phyloP scores from a whole-genome alignment of 64 coral and sea anemone genomes.

The Acropora yongei region DNA sequence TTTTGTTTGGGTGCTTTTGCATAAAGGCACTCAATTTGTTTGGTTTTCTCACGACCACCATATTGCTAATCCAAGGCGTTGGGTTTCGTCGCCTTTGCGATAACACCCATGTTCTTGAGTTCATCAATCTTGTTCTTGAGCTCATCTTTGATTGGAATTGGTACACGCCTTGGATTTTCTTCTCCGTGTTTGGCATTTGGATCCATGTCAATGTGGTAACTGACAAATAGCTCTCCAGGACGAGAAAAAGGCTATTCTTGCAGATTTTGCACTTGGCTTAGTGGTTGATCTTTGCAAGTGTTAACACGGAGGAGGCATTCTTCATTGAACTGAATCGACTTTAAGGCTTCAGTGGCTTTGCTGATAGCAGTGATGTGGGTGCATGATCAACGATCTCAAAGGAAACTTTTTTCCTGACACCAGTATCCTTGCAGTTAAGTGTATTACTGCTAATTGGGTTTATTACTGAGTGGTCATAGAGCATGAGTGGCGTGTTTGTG shows the following conservation, averaged over 20 bases:
- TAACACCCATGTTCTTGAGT: conserved; percentile 40
- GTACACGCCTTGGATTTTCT: conserved; percentile 55
- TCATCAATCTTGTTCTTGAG: conserved; percentile 51
- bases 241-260: conserved; percentile 48
- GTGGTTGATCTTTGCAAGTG: not conserved
- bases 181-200: conserved; percentile 39
- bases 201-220: conserved; percentile 59
- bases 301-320: conserved; percentile 52
- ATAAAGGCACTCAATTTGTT: conserved; percentile 70
- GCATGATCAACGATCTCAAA: too few relatives aligned
- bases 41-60: conserved; percentile 52
- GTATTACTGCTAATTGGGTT: too few relatives aligned
- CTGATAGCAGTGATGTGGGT: too few relatives aligned
- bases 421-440: too few relatives aligned
- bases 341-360: too few relatives aligned
- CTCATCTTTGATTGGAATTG: conserved; percentile 56
- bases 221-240: conserved; percentile 48
- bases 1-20: conserved; percentile 52
- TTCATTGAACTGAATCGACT: conserved; percentile 17
- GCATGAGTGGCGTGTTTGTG: too few relatives aligned
- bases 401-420: too few relatives aligned
- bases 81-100: conserved; percentile 40
- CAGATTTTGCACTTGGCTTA: conserved; percentile 31
- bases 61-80: conserved; percentile 71
- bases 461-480: too few relatives aligned